These are phyloP conservation scores for Porites rus DNA, from an alignment of 92 coral and sea anemone species.

Conservation along the genomic window DNA sequence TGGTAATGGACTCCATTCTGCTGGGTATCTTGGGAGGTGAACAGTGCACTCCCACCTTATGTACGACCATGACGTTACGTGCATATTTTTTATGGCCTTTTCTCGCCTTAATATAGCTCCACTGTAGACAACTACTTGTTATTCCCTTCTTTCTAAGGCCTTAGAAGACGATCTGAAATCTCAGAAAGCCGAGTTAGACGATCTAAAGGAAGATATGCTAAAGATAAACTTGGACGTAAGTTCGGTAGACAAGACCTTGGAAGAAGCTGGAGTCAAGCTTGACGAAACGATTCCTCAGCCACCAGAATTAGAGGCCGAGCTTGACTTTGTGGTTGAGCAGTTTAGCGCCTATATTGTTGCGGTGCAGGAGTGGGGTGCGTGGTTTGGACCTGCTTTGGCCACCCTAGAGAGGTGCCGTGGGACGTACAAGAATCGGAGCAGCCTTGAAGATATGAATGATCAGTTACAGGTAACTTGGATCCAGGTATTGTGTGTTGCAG, in stretches of 20 bases:
- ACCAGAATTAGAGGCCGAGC: conserved; percentile 78
- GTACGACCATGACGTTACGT: too few relatives aligned
- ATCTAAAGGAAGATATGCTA: conserved; percentile 74
- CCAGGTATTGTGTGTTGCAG: too few relatives aligned
- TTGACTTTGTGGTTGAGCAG: conserved; percentile 89
- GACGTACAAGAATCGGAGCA: conserved; percentile 55
- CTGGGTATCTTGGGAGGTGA: too few relatives aligned
- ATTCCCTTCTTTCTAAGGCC: conserved; percentile 25
- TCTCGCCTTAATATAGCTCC: neutral
- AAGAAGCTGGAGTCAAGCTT: conserved; percentile 66
- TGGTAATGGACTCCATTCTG: too few relatives aligned
- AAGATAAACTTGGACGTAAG: conserved; percentile 53
- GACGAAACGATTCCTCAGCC: conserved; percentile 68
- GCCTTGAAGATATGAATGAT: conserved; percentile 83
- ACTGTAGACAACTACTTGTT: neutral
- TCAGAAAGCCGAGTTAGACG: conserved; percentile 71
- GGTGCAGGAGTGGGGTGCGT: conserved; percentile 94
- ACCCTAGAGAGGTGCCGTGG: conserved; percentile 82
- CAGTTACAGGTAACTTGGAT: conserved; percentile 68
- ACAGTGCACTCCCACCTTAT: too few relatives aligned
- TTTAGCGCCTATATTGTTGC: conserved; percentile 79
- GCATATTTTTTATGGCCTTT: too few relatives aligned
- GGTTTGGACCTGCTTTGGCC: conserved; percentile 94
- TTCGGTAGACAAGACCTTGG: conserved; percentile 53
- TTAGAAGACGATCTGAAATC: conserved; percentile 69